Percentiles rank a stretch among this genome's conserved stretches.
phyloP scores from a whole-genome alignment of 2,888 invertebrate species.

The Gastracanthus pulcherrimus region DNA sequence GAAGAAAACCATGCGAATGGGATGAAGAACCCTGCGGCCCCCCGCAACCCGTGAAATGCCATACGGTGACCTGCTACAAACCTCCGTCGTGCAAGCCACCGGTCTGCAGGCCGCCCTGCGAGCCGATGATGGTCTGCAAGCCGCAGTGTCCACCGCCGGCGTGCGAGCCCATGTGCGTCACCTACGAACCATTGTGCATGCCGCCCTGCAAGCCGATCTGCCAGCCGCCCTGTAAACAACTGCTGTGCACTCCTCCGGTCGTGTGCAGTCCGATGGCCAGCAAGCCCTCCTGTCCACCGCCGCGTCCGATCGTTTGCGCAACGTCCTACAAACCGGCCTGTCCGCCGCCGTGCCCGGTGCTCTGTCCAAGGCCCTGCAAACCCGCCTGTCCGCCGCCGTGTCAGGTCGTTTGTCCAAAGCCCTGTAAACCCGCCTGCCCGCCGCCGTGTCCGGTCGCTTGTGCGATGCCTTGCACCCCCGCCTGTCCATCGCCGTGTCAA shows the following conservation, averaged over 20 bases:
- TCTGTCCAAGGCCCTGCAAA: constrained; percentile 12
- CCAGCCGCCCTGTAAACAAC: constrained; percentile 30
- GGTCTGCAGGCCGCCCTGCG: background rate
- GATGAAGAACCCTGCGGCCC: constrained; percentile 67
- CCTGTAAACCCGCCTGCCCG: background rate
- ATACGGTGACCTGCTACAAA: background rate
- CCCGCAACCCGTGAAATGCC: constrained; percentile 57
- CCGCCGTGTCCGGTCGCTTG: background rate
- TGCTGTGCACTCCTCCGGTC: constrained; percentile 10
- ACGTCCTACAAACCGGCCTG: background rate
- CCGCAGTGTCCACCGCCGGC: constrained; percentile 9
- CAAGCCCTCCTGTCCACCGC: constrained; percentile 5
- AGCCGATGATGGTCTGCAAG: background rate
- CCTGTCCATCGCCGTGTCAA: constrained; percentile 2
- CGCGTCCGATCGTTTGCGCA: too few relatives aligned
- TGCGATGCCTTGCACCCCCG: background rate
- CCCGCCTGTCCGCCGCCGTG: background rate
- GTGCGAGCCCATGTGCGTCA: background rate
- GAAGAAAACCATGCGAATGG: constrained; percentile 74
- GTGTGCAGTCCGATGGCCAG: too few relatives aligned
- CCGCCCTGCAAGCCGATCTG: constrained; percentile 15
- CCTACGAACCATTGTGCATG: background rate
- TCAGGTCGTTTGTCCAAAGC: background rate
- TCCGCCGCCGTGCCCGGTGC: background rate
- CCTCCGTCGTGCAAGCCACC: background rate